phyloP scores from a whole-genome alignment of 2,888 invertebrate species.

The Troilus luridus region DNA sequence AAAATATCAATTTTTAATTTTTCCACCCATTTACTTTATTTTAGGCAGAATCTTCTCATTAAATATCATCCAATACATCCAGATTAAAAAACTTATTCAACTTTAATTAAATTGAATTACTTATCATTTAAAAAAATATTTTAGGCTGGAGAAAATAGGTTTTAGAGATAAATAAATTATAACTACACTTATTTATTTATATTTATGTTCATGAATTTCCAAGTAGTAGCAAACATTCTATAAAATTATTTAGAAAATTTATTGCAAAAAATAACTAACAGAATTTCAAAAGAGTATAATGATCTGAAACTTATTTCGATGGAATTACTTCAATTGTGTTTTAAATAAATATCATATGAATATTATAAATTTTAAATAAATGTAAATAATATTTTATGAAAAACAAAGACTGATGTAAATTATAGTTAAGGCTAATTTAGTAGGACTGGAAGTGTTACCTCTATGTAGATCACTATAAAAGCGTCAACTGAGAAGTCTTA shows the following conservation, averaged over 20 bases:
- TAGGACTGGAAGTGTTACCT: not conserved
- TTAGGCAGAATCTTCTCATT: not conserved
- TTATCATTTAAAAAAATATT: not conserved
- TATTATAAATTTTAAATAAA: constrained; percentile 21
- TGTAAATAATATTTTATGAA: constrained; percentile 38
- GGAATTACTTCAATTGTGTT: not conserved
- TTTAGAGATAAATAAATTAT: not conserved
- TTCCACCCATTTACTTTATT: not conserved
- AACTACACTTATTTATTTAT: not conserved
- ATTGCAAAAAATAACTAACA: not conserved
- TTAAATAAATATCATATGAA: constrained; percentile 8
- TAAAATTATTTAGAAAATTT: not conserved
- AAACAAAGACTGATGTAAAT: constrained; percentile 40
- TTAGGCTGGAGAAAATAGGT: not conserved
- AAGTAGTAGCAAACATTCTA: not conserved
- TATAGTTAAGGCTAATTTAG: constrained; percentile 30
- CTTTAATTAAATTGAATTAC: not conserved
- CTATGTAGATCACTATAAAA: constrained; percentile 2
- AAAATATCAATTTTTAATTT: not conserved
- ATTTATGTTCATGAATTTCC: not conserved
- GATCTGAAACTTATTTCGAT: constrained; percentile 8
- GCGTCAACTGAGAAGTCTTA: not conserved
- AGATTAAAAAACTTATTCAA: not conserved
- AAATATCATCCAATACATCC: too few species aligned
- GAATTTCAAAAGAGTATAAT: not conserved